Evolutionary conservation across 2,888 invertebrate species (phyloP).

Genomic region (Penaeus monodon): DNA sequence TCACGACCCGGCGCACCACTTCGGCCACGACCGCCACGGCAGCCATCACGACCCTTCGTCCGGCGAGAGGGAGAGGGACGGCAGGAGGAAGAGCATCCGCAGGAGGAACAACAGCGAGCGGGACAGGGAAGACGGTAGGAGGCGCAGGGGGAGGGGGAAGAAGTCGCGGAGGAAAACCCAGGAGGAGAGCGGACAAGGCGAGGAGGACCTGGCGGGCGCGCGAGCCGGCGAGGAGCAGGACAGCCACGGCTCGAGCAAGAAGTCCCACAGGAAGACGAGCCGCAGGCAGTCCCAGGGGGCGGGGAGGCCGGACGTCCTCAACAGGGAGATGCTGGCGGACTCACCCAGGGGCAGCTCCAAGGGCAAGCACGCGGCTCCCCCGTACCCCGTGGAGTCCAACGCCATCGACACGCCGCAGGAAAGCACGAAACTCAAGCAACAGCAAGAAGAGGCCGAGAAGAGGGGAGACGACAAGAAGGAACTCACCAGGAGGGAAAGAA

Average conservation of each 20-base stretch:
- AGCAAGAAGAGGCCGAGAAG: background rate
- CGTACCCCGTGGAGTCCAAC: constrained; percentile 19
- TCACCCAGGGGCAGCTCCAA: constrained; percentile 27
- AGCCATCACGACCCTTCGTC: background rate
- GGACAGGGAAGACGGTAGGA: background rate
- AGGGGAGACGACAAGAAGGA: background rate
- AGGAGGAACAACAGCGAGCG: background rate
- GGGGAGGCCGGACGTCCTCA: constrained; percentile 8
- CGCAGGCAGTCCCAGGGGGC: background rate
- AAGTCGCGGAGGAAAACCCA: background rate
- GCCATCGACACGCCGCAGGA: constrained; percentile 34
- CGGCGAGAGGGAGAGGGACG: constrained; percentile 8
- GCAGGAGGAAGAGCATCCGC: background rate
- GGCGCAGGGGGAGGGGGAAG: background rate
- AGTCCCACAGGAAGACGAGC: background rate
- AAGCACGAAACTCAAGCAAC: constrained; percentile 17
- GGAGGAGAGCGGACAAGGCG: background rate
- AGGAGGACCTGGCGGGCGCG: background rate
- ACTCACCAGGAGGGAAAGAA: background rate
- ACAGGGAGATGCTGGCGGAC: constrained; percentile 52
- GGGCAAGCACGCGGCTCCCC: background rate
- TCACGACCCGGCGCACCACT: background rate
- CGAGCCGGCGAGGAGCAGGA: background rate
- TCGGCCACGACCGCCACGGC: background rate
- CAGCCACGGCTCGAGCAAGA: background rate